These are phyloP conservation scores for Reticulitermes lucifugus DNA, from an alignment of 2,888 invertebrate genomes.

Conservation along the genomic window DNA sequence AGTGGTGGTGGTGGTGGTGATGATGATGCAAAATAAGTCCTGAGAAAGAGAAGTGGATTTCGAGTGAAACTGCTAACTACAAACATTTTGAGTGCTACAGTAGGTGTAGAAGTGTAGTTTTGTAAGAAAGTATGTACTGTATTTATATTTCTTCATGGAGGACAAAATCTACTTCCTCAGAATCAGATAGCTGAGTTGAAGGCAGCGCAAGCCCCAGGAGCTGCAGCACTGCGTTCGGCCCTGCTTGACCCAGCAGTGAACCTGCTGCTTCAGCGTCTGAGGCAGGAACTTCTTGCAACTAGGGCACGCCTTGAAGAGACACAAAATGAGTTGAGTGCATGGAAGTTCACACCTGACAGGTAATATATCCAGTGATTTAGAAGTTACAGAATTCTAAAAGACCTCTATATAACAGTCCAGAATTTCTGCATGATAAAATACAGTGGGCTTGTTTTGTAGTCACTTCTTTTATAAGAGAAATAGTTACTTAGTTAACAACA, in stretches of 20 bases:
- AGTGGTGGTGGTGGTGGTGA: too few species aligned
- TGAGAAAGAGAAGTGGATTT: too few species aligned
- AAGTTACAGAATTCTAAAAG: neutral
- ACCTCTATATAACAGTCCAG: neutral
- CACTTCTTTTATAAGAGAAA: too few species aligned
- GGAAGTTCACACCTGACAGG: conserved; percentile 99
- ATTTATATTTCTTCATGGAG: too few species aligned
- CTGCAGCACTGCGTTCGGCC: conserved; percentile 81
- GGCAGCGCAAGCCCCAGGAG: conserved; percentile 85
- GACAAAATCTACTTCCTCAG: conserved; percentile 64
- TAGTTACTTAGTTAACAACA: too few species aligned
- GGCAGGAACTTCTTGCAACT: conserved; percentile 89
- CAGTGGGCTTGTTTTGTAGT: too few species aligned
- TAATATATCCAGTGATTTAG: conserved; percentile 56
- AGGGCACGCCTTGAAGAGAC: conserved; percentile 95
- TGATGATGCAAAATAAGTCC: too few species aligned
- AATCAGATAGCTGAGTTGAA: conserved; percentile 95
- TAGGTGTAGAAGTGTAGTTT: too few species aligned
- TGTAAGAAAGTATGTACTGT: too few species aligned
- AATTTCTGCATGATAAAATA: too few species aligned
- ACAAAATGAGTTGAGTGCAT: conserved; percentile 96
- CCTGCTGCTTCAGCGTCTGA: conserved; percentile 89
- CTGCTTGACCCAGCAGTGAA: conserved; percentile 96
- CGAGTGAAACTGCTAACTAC: too few species aligned
- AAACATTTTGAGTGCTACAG: too few species aligned